Base-by-base conservation (phyloP, 2,797 vertebrate genomes). In the Poeciliopsis turneri region DNA sequence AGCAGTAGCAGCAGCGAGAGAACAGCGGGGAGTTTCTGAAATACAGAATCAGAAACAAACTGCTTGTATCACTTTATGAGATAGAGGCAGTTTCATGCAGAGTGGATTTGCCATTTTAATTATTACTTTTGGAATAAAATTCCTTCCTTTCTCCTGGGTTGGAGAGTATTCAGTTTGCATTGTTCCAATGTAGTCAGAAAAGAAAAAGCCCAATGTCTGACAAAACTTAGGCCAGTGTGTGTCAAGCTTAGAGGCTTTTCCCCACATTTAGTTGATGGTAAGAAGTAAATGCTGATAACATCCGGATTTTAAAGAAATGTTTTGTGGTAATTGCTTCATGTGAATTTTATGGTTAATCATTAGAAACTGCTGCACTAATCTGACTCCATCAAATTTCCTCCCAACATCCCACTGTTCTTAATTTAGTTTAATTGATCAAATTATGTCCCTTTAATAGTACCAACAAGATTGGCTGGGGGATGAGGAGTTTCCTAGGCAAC, bases 311-410 rank as follows among this genome's bases (percentile, higher is more conserved):
- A 30, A 70, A 30, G 23, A 61, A 66, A 76, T 77, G 6, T 4
- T n/a, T 36, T 75, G 18, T 43, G n/a, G 41, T 68, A 39, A 75
- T 75, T 57, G 1, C 30, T 11, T 13, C 2, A 61, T 61, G 28
- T 61, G 13, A 61, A 61, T 30, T 33, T 61, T 61, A 28, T 57
- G 46, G 5, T 23, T 16, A 66, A 76, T n/a, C 23, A 72, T 20
- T 66, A 75, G 72, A 84, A 86, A 86, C 25, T 70, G 36, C 18
- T 83, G 1, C 73, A 72, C 45, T 47, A 36, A 25, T 70, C 13
- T 55, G 25, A 23, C n/a, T 76, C 66, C 66, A 57, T 41, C 18
- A 51, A 75, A 75, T 77, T 68, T 74, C 30, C 64, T 86, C 25
- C 30, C 9, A n/a, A 25, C 36, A 45, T 51, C 16, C 39, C 45